Base-by-base conservation (phyloP, 1,140 invertebrate species). In the Euwallacea fornicatus region DNA sequence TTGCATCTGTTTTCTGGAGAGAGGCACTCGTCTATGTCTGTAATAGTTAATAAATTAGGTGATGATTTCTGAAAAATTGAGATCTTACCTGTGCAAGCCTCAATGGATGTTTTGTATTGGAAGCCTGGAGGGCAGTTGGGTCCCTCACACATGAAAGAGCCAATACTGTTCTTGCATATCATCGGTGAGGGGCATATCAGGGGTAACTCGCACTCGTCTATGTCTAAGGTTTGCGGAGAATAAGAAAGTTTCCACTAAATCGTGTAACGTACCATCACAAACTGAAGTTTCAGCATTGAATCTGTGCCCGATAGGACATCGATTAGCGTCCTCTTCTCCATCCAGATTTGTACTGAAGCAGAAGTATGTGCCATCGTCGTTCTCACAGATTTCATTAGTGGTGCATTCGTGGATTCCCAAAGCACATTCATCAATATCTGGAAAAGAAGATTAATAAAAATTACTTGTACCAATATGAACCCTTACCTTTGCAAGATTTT, bases 1-100 rank as follows among this genome's bases (percentile, higher is more conserved):
- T 87, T 86, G 76, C 91, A 93, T 70, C 88, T 85, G 73, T 89
- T 83, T 15, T 81, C 79, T 6, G 84, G 82, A 60, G 84, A 82
- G 0, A 81, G 74, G 74, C 91, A 93, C 81, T 93, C 91, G 74
- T 93, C 88, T 61, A 94, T 86, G 84, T 95, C 93, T 94, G 77
- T n/a, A 80, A 44, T 7, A 33, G 46, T 9, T 10, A 56, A 42
- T 53, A 9, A 33, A 42, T 16, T 66, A 59, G 16, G 11, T n/a
- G n/a, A n/a, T 43, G 4, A 43, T 33, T 11, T 33, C 6, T 33
- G 15, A 44, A 42, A 42, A 42, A 58, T 41, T 58, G n/a, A n/a
- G 7, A 61, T 43, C 54, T 63, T 78, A 78, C 76, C 75, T 63
- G 76, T 61, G 66, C 89, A 86, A 75, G 83, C 74, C 79, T 83